Evolutionary conservation across 2,888 invertebrate species (phyloP).

Genomic region (Tetrapedia diversipes): DNA sequence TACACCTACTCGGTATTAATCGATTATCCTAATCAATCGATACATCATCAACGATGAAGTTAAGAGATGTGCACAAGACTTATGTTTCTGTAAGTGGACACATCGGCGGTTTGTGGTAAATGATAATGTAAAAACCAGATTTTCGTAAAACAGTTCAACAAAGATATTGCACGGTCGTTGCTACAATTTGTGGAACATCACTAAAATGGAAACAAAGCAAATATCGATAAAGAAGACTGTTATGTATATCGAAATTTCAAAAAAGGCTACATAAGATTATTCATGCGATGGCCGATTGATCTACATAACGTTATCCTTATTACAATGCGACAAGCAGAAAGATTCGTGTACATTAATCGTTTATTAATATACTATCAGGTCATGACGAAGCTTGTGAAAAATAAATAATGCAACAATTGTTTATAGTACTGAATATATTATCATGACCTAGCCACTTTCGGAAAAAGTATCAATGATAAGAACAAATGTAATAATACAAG

Average conservation of each 20-base stretch:
- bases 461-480: conserved; percentile 68
- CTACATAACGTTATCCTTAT: conserved; percentile 54
- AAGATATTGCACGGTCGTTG: conserved; percentile 54
- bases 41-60: conserved; percentile 33
- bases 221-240: conserved; percentile 52
- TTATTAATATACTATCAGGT: conserved; percentile 62
- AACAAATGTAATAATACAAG: conserved; percentile 66
- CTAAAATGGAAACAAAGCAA: conserved; percentile 40
- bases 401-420: conserved; percentile 67
- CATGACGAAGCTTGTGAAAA: conserved; percentile 61
- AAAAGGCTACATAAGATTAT: conserved; percentile 31
- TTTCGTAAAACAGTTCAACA: conserved; percentile 34
- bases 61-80: conserved; percentile 48
- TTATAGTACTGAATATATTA: conserved; percentile 65
- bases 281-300: conserved; percentile 55
- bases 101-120: conserved; percentile 46
- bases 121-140: conserved; percentile 36
- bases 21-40: conserved; percentile 40
- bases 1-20: conserved; percentile 40
- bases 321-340: conserved; percentile 53
- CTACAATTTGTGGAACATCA: conserved; percentile 45
- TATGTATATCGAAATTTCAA: conserved; percentile 53
- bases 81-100: conserved; percentile 46
- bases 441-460: conserved; percentile 70
- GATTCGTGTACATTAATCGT: conserved; percentile 68